Conservation (phyloP, 2,888 invertebrate species). For the Eupithecia exiguata region DNA sequence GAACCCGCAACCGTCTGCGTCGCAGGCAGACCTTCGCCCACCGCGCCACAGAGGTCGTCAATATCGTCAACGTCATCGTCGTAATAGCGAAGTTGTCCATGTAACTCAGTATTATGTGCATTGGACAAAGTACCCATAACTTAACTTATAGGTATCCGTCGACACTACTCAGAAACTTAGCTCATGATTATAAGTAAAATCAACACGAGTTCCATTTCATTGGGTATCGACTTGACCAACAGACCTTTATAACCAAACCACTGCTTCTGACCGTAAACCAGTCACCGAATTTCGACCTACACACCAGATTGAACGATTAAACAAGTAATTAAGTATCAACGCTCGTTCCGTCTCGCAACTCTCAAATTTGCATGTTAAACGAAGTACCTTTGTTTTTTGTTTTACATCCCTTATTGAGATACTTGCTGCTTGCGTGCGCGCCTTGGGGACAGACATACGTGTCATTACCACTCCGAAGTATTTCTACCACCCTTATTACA, state of each 20-base stretch:
- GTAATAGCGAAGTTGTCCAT: too few relatives aligned
- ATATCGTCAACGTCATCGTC: too few relatives aligned
- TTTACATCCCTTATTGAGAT: slow-evolving; percentile 79
- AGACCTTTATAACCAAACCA: slow-evolving; percentile 9
- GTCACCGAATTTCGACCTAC: slow-evolving; percentile 57
- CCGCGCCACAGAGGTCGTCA: too few relatives aligned
- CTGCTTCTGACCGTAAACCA: slow-evolving; percentile 33
- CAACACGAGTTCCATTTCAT: neutral
- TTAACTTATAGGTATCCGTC: neutral
- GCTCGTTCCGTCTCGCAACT: slow-evolving; percentile 81
- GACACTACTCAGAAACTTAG: neutral
- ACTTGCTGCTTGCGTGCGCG: slow-evolving; percentile 69
- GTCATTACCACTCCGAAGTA: slow-evolving; percentile 33
- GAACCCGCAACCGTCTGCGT: too few relatives aligned
- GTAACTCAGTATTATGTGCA: too few relatives aligned
- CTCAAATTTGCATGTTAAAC: slow-evolving; percentile 85
- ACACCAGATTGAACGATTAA: slow-evolving; percentile 82
- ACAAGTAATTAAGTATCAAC: slow-evolving; percentile 83
- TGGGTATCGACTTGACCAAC: slow-evolving; percentile 19
- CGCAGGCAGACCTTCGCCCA: too few relatives aligned
- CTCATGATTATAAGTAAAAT: neutral
- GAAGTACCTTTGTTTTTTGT: slow-evolving; percentile 79
- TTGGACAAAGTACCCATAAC: too few relatives aligned
- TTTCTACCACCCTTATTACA: slow-evolving; percentile 44
- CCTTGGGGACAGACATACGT: slow-evolving; percentile 60